Percentiles rank a stretch among this genome's conserved stretches.
Evolutionary conservation across 2,888 invertebrate genomes (phyloP).

Genomic region (Cremastinae sp.): DNA sequence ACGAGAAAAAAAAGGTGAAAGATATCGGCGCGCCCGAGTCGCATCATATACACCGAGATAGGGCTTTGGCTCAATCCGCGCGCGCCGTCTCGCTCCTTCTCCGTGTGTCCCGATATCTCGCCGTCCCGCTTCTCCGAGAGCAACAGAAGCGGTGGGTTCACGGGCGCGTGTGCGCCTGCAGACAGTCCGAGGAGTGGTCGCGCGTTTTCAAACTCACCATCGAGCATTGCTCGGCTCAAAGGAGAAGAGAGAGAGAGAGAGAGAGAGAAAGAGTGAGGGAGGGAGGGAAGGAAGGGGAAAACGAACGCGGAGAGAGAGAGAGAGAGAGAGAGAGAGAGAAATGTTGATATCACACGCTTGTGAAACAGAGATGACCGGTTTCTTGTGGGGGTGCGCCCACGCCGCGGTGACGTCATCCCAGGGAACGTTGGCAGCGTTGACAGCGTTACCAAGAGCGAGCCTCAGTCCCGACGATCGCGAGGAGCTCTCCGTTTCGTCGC

Average conservation of each 20-base stretch:
- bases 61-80: constrained; percentile 10
- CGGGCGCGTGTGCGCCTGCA: constrained; percentile 60
- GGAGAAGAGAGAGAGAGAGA: constrained; percentile 47
- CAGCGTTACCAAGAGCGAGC: constrained; percentile 67
- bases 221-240: constrained; percentile 44
- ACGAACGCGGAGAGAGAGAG: constrained; percentile 31
- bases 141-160: constrained; percentile 60
- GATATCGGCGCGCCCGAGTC: constrained; percentile 32
- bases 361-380: constrained; percentile 60
- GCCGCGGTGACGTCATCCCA: constrained; percentile 76
- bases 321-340: constrained; percentile 42
- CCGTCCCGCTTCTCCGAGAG: constrained; percentile 27
- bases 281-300: constrained; percentile 17
- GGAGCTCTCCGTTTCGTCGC: constrained; percentile 42
- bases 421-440: constrained; percentile 77
- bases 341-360: constrained; percentile 48
- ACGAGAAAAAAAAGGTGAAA: constrained; percentile 8
- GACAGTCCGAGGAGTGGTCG: constrained; percentile 62
- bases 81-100: constrained; percentile 1
- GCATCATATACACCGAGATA: constrained; percentile 42
- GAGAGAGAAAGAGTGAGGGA: constrained; percentile 36
- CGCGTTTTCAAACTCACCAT: constrained; percentile 47
- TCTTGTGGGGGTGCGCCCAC: constrained; percentile 79
- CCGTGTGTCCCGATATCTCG: constrained; percentile 4
- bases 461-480: constrained; percentile 52